A percentile compares a stretch with the other conserved stretches of the same genome.
Conservation (phyloP, 1,140 invertebrate species). For the Drosophila simulans region DNA sequence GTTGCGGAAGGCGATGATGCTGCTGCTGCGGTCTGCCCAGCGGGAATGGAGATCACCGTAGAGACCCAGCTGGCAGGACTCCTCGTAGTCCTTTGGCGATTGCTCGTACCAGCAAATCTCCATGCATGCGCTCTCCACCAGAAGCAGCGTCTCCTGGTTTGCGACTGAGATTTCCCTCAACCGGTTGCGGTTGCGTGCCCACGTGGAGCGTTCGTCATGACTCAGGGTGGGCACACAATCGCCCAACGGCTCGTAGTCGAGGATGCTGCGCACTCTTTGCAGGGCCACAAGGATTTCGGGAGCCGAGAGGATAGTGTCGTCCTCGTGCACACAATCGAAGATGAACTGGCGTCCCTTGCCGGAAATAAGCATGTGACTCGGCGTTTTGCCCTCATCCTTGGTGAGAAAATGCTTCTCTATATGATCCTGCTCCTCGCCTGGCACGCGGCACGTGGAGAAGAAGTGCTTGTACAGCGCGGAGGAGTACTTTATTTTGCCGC, state of each 20-base stretch:
- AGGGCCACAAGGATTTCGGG: constrained; percentile 85
- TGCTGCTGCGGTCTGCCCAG: constrained; percentile 86
- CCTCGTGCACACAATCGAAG: constrained; percentile 74
- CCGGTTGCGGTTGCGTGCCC: constrained; percentile 87
- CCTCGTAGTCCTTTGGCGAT: constrained; percentile 79
- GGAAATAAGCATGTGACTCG: constrained; percentile 85
- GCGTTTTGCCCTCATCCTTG: constrained; percentile 63
- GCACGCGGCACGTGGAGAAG: constrained; percentile 89
- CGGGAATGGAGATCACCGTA: constrained; percentile 85
- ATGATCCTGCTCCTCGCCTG: constrained; percentile 87
- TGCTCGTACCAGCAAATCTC: constrained; percentile 87
- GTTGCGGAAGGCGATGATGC: constrained; percentile 85
- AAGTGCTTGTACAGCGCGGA: constrained; percentile 87
- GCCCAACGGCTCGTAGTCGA: constrained; percentile 81
- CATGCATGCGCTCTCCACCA: constrained; percentile 88
- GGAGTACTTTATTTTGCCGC: constrained; percentile 81
- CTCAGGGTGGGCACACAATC: constrained; percentile 88
- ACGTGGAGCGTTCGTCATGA: constrained; percentile 87
- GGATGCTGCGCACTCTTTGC: constrained; percentile 85
- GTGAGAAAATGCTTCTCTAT: constrained; percentile 82
- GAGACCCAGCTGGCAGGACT: constrained; percentile 71
- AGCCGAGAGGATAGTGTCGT: constrained; percentile 76
- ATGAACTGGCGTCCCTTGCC: constrained; percentile 86
- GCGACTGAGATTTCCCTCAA: constrained; percentile 86
- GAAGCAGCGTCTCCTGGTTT: constrained; percentile 87